Base-by-base conservation (phyloP, 2,797 vertebrate species). In the Borostomias antarcticus region DNA sequence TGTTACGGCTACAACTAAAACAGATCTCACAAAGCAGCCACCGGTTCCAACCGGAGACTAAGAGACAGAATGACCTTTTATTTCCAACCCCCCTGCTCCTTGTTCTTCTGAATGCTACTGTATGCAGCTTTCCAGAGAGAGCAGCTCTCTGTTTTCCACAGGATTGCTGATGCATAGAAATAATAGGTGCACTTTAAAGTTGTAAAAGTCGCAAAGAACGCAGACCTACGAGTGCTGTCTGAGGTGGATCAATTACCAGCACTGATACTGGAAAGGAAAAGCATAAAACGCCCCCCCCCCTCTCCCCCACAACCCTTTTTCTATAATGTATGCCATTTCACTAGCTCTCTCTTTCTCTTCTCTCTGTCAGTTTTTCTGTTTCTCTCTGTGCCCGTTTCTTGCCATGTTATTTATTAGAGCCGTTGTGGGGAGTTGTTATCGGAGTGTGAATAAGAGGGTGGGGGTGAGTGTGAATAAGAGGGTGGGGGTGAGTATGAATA, bases 111-210 rank as follows among this genome's bases (percentile, higher is more conserved):
- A 77, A 84, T 84, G 77, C n/a, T n/a, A n/a, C n/a, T n/a, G 70
- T 76, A 77, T 82, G 81, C 78, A 68, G 59, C 72, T 72, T 83
- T 75, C 83, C 64, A 69, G 63, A 62, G 76, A 61, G 65, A 17
- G 62, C 56, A 73, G 56, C 56, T 64, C 21, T 40, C 66, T 67
- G 72, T 72, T 80, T 81, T 77, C 47, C 30, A 0, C 59, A 70
- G 19, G 17, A 73, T 81, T 85, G 81, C 81, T 75, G 77, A 82
- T 82, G 80, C 81, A 79, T 67, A 70, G 66, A 82, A 78, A 83
- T 81, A 79, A 87, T 81, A 78, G 86, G 85, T 79, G 79, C 84
- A 82, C 80, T 86, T 88, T 82, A 79, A 83, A 84, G 72, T 78
- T 85, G 70, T 2, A 0, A 43, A 64, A 58, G 58, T 51, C 51